Base-by-base conservation (phyloP, 2,888 invertebrate genomes). In the Thereva unica region DNA sequence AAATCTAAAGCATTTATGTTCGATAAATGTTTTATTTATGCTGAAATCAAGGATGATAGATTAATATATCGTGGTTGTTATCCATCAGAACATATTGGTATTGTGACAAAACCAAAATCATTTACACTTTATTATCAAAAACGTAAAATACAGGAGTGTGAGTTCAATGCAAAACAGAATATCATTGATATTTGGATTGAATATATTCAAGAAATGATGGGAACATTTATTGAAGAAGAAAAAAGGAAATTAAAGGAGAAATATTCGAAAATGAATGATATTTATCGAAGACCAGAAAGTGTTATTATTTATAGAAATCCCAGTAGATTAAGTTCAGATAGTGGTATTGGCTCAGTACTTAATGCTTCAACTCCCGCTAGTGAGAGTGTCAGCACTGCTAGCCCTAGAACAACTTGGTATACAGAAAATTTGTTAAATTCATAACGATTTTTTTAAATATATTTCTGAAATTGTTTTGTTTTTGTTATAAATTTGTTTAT, bases 11-110 rank as follows among this genome's bases (percentile, higher is more conserved):
- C 78, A 0, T 81, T 81, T 66, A 77, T 80, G 41, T 81, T 81
- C 64, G 81, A 81, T 67, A 80, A 80, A 70, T 79, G 78, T 67
- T 74, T 81, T 12, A 77, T 80, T 23, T 80, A 79, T 55, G 78
- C 81, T 10, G 81, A 81, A 73, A 78, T 78, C 35, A 77, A 68
- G 8, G 79, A 79, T 45, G 78, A 78, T 66, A 72, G 75, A 23
- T 67, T 81, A 68, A 56, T 78, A 64, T 81, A 77, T 64, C 80
- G 78, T 42, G 81, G 81, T 0, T 78, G 78, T 38, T 80, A 80
- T 75, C 79, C 80, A 0, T 77, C 77, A 54, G 79, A 80, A 63
- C 75, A 78, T 50, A 75, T 80, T 34, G 81, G 81, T 42, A 77
- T 80, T 35, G 67, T 76, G 23, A 68, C 78, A 7, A 77, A 76